Conservation (phyloP, 2,113 vertebrate genomes). For the Xiphophorus maculatus region DNA sequence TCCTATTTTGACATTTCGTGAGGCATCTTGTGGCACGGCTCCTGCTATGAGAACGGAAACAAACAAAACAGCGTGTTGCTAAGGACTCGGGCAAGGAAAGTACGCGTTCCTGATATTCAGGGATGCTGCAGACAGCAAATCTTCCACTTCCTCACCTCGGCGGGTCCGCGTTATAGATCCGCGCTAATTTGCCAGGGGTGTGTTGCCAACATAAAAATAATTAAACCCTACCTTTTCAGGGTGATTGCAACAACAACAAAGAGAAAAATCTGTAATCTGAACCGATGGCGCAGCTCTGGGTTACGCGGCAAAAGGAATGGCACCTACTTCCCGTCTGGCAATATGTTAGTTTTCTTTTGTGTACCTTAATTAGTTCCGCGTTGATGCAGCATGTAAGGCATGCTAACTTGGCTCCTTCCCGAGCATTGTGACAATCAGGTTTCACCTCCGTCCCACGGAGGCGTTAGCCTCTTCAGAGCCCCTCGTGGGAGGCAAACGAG, state of each 20-base stretch:
- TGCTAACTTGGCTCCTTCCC: conserved; percentile 43
- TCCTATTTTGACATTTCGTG: conserved; percentile 67
- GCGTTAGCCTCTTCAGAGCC: conserved; percentile 23
- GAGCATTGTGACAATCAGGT: conserved; percentile 49
- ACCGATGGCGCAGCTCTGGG: neutral
- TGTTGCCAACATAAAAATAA: conserved; percentile 42
- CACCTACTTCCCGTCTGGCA: conserved; percentile 20
- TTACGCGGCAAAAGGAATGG: conserved; percentile 16
- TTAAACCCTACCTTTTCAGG: conserved; percentile 29
- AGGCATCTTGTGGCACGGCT: conserved; percentile 61
- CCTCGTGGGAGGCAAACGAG: conserved; percentile 42
- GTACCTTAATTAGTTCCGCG: conserved; percentile 12
- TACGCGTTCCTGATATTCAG: conserved; percentile 54
- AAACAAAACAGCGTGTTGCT: conserved; percentile 60
- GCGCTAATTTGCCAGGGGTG: conserved; percentile 43
- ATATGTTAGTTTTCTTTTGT: conserved; percentile 32
- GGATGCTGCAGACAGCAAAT: conserved; percentile 49
- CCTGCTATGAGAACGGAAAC: conserved; percentile 56
- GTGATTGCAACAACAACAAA: neutral
- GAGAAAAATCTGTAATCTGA: conserved; percentile 5
- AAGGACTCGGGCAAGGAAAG: conserved; percentile 55
- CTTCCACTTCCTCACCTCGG: conserved; percentile 1
- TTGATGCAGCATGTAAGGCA: conserved; percentile 27
- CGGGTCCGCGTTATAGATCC: conserved; percentile 26
- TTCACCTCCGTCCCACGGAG: conserved; percentile 19